These are phyloP conservation scores for Tigriopus californicus DNA, from an alignment of 2,888 invertebrate species.

Conservation along the genomic window DNA sequence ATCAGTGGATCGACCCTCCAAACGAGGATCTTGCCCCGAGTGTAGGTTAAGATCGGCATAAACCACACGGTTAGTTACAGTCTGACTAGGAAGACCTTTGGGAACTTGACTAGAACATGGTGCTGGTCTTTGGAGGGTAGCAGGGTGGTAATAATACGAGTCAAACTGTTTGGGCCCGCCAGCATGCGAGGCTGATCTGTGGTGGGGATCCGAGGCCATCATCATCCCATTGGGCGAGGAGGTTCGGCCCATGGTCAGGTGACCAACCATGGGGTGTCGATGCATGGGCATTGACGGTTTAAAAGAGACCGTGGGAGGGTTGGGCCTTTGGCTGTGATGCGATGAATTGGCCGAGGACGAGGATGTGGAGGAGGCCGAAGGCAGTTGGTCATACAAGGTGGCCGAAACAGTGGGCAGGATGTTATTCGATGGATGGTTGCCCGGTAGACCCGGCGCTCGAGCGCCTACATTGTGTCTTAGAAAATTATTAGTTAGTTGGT, in stretches of 20 bases:
- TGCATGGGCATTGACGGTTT: neutral
- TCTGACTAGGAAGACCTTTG: neutral
- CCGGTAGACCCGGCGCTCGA: neutral
- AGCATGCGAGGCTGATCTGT: neutral
- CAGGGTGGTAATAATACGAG: constrained; percentile 7
- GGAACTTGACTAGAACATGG: too few relatives aligned
- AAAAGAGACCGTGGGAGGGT: neutral
- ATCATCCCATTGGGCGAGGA: too few relatives aligned
- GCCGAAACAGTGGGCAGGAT: constrained; percentile 2
- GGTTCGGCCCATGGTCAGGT: too few relatives aligned
- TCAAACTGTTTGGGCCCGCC: constrained; percentile 4
- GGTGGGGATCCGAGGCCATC: too few relatives aligned
- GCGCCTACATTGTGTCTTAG: too few relatives aligned
- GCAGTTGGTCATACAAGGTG: neutral
- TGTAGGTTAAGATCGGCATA: neutral
- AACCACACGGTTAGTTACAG: neutral
- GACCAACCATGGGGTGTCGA: neutral
- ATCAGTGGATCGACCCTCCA: constrained; percentile 16
- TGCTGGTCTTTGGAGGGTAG: neutral
- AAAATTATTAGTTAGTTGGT: too few relatives aligned
- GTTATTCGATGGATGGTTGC: neutral
- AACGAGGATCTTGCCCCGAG: neutral
- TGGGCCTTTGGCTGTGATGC: too few relatives aligned
- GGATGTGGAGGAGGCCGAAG: neutral
- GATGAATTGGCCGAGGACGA: too few relatives aligned